phyloP scores from a whole-genome alignment of 2,888 invertebrate species.

The Chloromyia formosa region DNA sequence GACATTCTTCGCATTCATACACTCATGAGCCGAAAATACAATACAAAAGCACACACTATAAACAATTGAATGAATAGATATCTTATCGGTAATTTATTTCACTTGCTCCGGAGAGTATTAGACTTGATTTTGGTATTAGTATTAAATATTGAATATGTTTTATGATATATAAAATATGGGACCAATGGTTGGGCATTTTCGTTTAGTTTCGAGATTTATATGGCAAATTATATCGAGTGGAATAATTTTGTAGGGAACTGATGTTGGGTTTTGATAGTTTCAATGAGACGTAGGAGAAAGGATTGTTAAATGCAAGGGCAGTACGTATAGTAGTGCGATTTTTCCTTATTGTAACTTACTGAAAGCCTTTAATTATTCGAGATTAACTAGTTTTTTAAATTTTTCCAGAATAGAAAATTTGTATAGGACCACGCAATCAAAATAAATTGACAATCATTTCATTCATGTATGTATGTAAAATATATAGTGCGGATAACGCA shows the following conservation, averaged over 20 bases:
- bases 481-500: no score
- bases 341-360: no score
- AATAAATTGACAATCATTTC: no score
- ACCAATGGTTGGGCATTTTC: not conserved
- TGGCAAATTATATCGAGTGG: constrained; percentile 26
- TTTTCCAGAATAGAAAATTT: no score
- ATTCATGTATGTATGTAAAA: no score
- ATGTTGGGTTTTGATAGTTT: no score
- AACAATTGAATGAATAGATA: constrained; percentile 39
- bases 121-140: constrained; percentile 34
- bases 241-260: constrained; percentile 12
- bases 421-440: no score
- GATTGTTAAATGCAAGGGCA: no score
- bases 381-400: no score
- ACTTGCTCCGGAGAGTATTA: constrained; percentile 14
- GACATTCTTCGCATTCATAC: not conserved
- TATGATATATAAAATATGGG: constrained; percentile 24
- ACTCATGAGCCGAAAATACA: not conserved
- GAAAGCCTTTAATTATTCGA: no score
- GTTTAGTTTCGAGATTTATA: constrained; percentile 6
- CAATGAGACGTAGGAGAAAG: no score
- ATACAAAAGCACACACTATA: constrained; percentile 1
- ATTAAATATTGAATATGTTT: constrained; percentile 38
- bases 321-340: no score
- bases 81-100: constrained; percentile 37